These are phyloP conservation scores for Aradophagus sp. DNA, from an alignment of 1,140 invertebrate genomes.

Conservation along the genomic window DNA sequence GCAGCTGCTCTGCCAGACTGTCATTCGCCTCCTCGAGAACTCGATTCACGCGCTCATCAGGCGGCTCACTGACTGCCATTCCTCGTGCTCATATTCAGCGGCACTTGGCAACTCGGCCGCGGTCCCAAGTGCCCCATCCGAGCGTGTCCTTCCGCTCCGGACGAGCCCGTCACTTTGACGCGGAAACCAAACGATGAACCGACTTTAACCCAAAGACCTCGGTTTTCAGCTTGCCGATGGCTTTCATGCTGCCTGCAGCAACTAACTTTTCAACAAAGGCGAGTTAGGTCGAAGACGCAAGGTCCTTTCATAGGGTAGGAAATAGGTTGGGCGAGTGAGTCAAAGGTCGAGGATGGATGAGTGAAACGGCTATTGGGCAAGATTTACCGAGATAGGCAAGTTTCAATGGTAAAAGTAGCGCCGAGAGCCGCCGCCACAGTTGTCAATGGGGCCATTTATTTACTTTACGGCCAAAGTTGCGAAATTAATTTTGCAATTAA, in stretches of 20 bases:
- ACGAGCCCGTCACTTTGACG: constrained; percentile 12
- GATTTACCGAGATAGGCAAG: constrained; percentile 2
- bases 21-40: constrained; percentile 37
- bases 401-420: constrained; percentile 3
- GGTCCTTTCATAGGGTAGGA: constrained; percentile 9
- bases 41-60: constrained; percentile 53
- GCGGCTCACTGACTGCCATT: constrained; percentile 65
- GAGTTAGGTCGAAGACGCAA: constrained; percentile 3
- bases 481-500: no score
- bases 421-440: background rate
- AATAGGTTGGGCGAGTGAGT: background rate
- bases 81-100: constrained; percentile 51
- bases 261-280: constrained; percentile 24
- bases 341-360: background rate
- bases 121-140: constrained; percentile 39
- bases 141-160: constrained; percentile 3
- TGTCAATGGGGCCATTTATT: no score
- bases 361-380: background rate
- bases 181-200: constrained; percentile 1
- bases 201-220: constrained; percentile 2
- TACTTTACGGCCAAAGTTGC: no score
- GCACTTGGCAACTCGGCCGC: constrained; percentile 26
- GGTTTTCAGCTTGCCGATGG: constrained; percentile 37
- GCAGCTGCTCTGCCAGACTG: constrained; percentile 16
- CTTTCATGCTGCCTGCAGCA: constrained; percentile 40